Evolutionary conservation across 1,140 invertebrate species (phyloP), one percentile per base, ranked within the genome.

Genomic region (Achatina immaculata): DNA sequence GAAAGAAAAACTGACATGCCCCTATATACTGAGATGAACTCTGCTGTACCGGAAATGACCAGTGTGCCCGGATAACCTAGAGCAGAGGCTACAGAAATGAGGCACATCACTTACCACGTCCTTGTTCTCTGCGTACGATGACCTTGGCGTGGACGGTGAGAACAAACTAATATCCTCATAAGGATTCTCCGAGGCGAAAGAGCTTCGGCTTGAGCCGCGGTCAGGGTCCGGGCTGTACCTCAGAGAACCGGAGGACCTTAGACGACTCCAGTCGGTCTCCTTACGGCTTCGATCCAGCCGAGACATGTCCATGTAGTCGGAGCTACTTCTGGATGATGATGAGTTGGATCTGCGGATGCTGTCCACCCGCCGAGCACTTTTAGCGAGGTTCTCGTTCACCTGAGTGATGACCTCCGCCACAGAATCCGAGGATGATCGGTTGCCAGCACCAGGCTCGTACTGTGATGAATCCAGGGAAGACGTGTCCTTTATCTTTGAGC

Each of bases 231-330:
- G 58, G 69, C 83, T 69, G 73, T 85, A 85, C 28, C 69, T 79
- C 40, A 83, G 68, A 31, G 82, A 83, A 16, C 73, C 86, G 55
- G 86, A 86, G 19, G 85, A 85, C 9, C 88, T 77, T 14, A 89
- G 81, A 66, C 84, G 80, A 76, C 85, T 87, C 88, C 88, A 89
- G 72, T 89, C 87, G 3, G 88, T 89, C 71, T 86, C 86, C 36
- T 79, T 83, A 42, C 83, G 82, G 19, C 72, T 68, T 14, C 83
- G 81, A 6, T 85, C 83, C 40, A 80, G 81, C 16, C 82, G 80
- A n/a, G 48, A 83, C 87, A 89, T 88, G 31, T 89, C 87, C 80
- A 86, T 83, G 73, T 89, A 89, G 73, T 89, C 87, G 3, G 82
- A 76, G 16, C 71, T 43, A 19, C 82, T 83, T 43, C 83, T 80